Percentiles rank a stretch among this genome's conserved stretches.
Conservation (phyloP, 2,888 invertebrate genomes). For the Parnassius mnemosyne region DNA sequence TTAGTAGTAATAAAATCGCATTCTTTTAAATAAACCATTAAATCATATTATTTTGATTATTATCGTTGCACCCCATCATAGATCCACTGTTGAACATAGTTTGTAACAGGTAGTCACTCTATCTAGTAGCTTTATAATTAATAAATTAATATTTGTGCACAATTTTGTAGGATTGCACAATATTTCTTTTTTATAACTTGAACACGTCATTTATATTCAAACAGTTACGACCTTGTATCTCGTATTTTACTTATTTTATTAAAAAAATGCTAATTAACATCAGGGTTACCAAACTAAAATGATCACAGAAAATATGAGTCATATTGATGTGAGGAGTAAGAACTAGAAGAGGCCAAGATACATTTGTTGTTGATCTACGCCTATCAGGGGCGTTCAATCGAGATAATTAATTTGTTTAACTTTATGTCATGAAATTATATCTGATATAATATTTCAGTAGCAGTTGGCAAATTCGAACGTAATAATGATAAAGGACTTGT, state of each 20-base stretch:
- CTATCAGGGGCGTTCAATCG: conserved; percentile 17
- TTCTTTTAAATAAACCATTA: too few relatives aligned
- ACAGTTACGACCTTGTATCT: too few relatives aligned
- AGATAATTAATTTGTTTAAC: conserved; percentile 24
- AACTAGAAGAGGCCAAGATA: conserved; percentile 9
- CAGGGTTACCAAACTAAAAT: conserved; percentile 8
- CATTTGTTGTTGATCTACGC: conserved; percentile 4
- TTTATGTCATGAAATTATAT: conserved; percentile 18
- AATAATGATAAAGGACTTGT: conserved; percentile 14
- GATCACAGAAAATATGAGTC: not conserved
- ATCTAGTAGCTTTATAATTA: too few relatives aligned
- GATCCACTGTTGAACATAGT: too few relatives aligned
- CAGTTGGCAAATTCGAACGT: conserved; percentile 12
- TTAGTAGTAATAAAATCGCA: too few relatives aligned
- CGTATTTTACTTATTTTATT: conserved; percentile 22
- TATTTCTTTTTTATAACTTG: too few relatives aligned
- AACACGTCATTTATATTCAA: too few relatives aligned
- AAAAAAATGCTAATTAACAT: conserved; percentile 20
- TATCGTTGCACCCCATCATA: too few relatives aligned
- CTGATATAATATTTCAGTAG: conserved; percentile 19
- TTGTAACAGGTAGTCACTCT: too few relatives aligned
- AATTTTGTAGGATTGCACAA: too few relatives aligned
- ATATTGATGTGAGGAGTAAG: not conserved
- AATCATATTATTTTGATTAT: too few relatives aligned
- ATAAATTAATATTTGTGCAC: too few relatives aligned